A percentile compares a stretch with the other conserved stretches of the same genome.
phyloP scores from a whole-genome alignment of 2,888 invertebrate species.

The Ophonus ardosiacus region DNA sequence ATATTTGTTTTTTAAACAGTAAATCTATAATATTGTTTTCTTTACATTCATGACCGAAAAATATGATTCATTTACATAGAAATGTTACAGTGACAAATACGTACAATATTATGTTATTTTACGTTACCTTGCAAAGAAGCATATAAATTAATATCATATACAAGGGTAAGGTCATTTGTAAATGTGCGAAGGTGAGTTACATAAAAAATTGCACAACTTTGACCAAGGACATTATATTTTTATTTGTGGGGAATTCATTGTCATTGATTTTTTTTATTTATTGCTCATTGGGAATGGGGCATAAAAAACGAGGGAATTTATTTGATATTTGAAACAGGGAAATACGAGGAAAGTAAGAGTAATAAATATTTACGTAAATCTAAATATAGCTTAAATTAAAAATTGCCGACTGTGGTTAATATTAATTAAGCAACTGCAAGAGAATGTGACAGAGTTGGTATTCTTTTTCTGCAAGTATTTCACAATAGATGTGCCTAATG shows the following conservation, averaged over 20 bases:
- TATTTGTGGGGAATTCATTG: conserved; percentile 5
- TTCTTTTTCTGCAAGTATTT: too few species aligned
- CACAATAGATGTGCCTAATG: too few species aligned
- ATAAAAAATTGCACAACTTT: conserved; percentile 9
- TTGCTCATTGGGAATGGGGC: neutral
- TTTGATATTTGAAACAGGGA: neutral
- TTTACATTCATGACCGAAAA: too few species aligned
- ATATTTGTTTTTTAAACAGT: too few species aligned
- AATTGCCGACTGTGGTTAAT: too few species aligned
- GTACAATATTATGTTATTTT: neutral
- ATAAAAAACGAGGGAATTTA: neutral
- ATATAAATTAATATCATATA: neutral
- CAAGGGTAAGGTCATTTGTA: conserved; percentile 26
- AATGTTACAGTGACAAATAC: neutral
- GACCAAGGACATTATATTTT: conserved; percentile 2
- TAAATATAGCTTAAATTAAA: neutral
- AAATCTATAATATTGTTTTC: too few species aligned
- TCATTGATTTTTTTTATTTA: conserved; percentile 21
- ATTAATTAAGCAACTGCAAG: too few species aligned
- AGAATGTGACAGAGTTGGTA: too few species aligned
- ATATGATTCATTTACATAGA: too few species aligned
- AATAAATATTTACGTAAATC: neutral
- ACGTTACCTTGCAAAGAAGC: too few species aligned
- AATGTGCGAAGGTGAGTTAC: conserved; percentile 3
- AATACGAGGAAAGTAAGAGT: neutral